Evolutionary conservation across 2,888 invertebrate species (phyloP).

Genomic region (Eurytoma adleriae): DNA sequence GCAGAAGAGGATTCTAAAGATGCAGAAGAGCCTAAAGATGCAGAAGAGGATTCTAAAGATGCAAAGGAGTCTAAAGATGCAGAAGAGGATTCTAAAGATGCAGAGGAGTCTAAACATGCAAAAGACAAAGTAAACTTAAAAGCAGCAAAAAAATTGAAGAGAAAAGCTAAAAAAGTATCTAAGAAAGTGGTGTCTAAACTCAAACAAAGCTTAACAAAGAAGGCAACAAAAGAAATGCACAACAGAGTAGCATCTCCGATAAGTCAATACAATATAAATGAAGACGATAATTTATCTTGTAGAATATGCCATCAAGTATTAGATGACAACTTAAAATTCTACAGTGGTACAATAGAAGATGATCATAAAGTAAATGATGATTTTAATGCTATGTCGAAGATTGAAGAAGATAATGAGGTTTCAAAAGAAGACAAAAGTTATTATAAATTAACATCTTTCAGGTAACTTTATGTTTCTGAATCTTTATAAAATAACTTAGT

Average conservation of each 20-base stretch:
- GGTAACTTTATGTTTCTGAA: slow-evolving; percentile 57
- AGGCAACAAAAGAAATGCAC: neutral
- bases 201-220: neutral
- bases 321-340: slow-evolving; percentile 77
- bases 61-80: neutral
- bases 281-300: slow-evolving; percentile 66
- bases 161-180: too few species aligned
- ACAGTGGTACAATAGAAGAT: slow-evolving; percentile 85
- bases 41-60: too few species aligned
- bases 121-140: neutral
- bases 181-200: too few species aligned
- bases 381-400: slow-evolving; percentile 84
- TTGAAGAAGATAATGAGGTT: slow-evolving; percentile 79
- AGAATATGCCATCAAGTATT: slow-evolving; percentile 77
- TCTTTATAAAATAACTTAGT: slow-evolving; percentile 35
- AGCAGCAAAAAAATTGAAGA: neutral
- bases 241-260: neutral
- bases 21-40: neutral
- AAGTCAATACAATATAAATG: slow-evolving; percentile 10
- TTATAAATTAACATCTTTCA: slow-evolving; percentile 78
- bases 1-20: too few species aligned
- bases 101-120: too few species aligned
- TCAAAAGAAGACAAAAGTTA: slow-evolving; percentile 79
- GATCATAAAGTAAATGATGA: slow-evolving; percentile 87
- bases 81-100: too few species aligned